Evolutionary conservation across 1,140 invertebrate genomes (phyloP).

Genomic region (Meteorus sp.): DNA sequence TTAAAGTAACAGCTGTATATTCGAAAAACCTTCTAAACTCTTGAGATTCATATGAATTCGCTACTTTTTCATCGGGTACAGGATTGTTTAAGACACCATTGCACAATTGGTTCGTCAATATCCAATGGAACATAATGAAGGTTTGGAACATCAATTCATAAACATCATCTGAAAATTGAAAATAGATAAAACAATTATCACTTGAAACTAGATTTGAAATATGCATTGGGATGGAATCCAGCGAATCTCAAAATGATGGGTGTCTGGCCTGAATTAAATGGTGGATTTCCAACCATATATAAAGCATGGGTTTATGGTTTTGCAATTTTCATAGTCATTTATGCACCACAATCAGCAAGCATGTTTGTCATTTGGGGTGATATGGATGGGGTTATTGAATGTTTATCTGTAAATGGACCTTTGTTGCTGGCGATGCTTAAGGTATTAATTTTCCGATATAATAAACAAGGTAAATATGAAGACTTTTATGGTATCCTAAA

Average conservation of each 20-base stretch:
- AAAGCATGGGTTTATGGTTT: constrained; percentile 5
- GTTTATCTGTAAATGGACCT: constrained; percentile 25
- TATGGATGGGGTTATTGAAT: constrained; percentile 28
- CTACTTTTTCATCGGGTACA: too few relatives aligned
- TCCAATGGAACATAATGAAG: too few relatives aligned
- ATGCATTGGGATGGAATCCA: constrained; percentile 29
- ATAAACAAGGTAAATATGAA: constrained; percentile 27
- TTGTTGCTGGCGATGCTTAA: constrained; percentile 23
- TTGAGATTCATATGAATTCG: too few relatives aligned
- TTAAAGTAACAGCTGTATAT: too few relatives aligned
- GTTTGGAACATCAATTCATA: too few relatives aligned
- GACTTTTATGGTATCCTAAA: too few relatives aligned
- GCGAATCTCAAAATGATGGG: constrained; percentile 26
- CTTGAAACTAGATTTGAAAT: constrained; percentile 22
- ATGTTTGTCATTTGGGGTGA: constrained; percentile 20
- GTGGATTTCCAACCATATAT: constrained; percentile 4
- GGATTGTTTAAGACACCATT: too few relatives aligned
- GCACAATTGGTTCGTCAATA: too few relatives aligned
- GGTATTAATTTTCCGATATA: constrained; percentile 13
- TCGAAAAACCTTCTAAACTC: too few relatives aligned
- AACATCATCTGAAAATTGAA: too few relatives aligned
- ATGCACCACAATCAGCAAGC: constrained; percentile 27
- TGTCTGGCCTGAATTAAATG: constrained; percentile 28
- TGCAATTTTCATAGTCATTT: constrained; percentile 15
- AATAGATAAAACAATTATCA: background rate